Evolutionary conservation across 1,140 invertebrate genomes (phyloP).

Genomic region (Drosophila lacertosa): DNA sequence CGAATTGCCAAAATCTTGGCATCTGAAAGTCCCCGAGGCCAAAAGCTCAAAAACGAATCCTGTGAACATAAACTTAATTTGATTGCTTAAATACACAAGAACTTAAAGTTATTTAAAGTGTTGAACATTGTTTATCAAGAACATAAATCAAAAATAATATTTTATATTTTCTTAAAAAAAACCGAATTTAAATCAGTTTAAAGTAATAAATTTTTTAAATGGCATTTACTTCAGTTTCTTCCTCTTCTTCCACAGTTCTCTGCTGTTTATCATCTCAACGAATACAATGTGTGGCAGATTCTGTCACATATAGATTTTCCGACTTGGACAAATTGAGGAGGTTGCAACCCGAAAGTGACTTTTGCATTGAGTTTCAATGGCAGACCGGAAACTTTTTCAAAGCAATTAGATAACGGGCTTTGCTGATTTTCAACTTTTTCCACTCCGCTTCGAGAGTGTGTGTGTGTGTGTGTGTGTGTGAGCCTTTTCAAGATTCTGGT

Average conservation of each 20-base stretch:
- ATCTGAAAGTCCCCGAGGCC: constrained; percentile 17
- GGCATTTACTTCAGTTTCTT: not conserved
- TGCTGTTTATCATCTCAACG: not conserved
- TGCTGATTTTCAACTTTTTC: constrained; percentile 68
- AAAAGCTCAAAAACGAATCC: constrained; percentile 3
- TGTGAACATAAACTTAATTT: not conserved
- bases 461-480: constrained; percentile 27
- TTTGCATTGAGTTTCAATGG: constrained; percentile 64
- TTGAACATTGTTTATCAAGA: too few relatives aligned
- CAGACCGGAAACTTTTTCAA: constrained; percentile 71
- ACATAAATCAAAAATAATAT: too few relatives aligned
- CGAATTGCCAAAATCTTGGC: constrained; percentile 20
- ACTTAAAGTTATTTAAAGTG: too few relatives aligned
- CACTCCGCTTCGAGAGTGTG: constrained; percentile 7
- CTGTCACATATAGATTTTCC: constrained; percentile 10
- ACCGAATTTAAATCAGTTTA: too few relatives aligned
- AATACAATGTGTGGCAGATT: constrained; percentile 17
- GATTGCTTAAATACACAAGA: constrained; percentile 5
- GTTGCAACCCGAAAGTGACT: constrained; percentile 69
- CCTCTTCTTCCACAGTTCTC: not conserved
- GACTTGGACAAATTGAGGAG: constrained; percentile 47
- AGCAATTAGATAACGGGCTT: constrained; percentile 79
- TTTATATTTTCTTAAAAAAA: too few relatives aligned
- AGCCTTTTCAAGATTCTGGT: constrained; percentile 7
- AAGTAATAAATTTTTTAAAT: too few relatives aligned